Conservation (phyloP, 2,888 invertebrate species). For the Trichogramma dendrolimi region DNA sequence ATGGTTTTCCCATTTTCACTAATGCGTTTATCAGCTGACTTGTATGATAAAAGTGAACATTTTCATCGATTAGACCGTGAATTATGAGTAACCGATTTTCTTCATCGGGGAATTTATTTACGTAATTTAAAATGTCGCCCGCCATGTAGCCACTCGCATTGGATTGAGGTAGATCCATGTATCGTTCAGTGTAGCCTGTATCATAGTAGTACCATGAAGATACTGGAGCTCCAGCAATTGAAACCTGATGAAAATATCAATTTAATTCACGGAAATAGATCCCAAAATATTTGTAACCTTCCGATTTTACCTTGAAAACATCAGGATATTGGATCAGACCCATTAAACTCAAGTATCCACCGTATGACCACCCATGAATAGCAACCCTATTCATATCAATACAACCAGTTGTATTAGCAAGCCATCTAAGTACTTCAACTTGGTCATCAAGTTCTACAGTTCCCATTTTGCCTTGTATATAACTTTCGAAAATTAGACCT, state of each 20-base stretch:
- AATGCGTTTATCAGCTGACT: constrained; percentile 85
- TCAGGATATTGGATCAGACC: constrained; percentile 89
- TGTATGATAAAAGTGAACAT: constrained; percentile 97
- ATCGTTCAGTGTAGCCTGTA: constrained; percentile 97
- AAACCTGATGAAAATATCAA: constrained; percentile 54
- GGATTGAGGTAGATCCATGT: constrained; percentile 82
- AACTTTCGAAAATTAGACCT: constrained; percentile 87
- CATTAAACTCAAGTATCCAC: constrained; percentile 94
- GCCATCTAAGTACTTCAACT: constrained; percentile 85
- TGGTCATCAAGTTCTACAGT: constrained; percentile 92
- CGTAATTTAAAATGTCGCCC: constrained; percentile 80
- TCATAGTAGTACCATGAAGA: constrained; percentile 97
- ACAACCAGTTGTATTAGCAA: constrained; percentile 77
- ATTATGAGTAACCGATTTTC: constrained; percentile 88
- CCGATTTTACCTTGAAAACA: constrained; percentile 72
- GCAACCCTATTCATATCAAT: constrained; percentile 91
- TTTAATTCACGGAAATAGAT: constrained; percentile 7
- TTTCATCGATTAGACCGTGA: constrained; percentile 97
- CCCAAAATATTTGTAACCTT: constrained; percentile 4
- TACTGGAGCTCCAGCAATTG: constrained; percentile 96
- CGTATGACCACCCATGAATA: constrained; percentile 98
- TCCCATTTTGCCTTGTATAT: constrained; percentile 86
- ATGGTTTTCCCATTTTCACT: constrained; percentile 92
- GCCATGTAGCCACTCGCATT: constrained; percentile 76
- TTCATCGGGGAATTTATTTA: constrained; percentile 86